phyloP scores from a whole-genome alignment of 2,113 vertebrate species.

The Bothrops jararaca region DNA sequence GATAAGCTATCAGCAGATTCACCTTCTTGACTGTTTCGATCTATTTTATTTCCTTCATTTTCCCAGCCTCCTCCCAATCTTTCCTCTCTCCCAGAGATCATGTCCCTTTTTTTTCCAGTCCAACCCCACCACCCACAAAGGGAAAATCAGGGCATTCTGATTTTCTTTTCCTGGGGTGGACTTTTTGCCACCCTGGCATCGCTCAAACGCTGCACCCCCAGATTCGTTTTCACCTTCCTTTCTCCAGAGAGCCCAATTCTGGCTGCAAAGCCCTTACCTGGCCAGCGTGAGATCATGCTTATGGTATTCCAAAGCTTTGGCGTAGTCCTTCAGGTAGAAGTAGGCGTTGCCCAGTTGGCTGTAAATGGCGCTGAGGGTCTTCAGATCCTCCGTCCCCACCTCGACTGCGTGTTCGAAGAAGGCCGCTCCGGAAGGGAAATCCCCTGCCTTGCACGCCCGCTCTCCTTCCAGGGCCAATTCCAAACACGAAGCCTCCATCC shows the following conservation, averaged over 20 bases:
- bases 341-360: constrained; percentile 98
- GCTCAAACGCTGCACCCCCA: background rate
- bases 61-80: background rate
- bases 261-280: constrained; percentile 72
- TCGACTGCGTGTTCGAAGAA: constrained; percentile 96
- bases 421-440: constrained; percentile 89
- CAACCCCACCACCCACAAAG: background rate
- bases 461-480: constrained; percentile 95
- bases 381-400: constrained; percentile 94
- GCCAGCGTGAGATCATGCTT: constrained; percentile 92
- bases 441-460: constrained; percentile 89
- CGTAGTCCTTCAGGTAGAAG: constrained; percentile 95
- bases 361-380: constrained; percentile 98
- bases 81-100: background rate
- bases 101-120: background rate
- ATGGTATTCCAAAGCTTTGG: constrained; percentile 91
- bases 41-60: background rate
- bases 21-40: background rate
- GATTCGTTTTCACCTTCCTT: background rate
- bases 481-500: constrained; percentile 96
- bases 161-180: background rate
- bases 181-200: background rate
- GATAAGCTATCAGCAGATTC: too few relatives aligned
- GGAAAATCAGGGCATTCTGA: background rate
- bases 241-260: background rate